Evolutionary conservation across 2,113 vertebrate genomes (phyloP).

Genomic region (Sinocyclocheilus grahami): DNA sequence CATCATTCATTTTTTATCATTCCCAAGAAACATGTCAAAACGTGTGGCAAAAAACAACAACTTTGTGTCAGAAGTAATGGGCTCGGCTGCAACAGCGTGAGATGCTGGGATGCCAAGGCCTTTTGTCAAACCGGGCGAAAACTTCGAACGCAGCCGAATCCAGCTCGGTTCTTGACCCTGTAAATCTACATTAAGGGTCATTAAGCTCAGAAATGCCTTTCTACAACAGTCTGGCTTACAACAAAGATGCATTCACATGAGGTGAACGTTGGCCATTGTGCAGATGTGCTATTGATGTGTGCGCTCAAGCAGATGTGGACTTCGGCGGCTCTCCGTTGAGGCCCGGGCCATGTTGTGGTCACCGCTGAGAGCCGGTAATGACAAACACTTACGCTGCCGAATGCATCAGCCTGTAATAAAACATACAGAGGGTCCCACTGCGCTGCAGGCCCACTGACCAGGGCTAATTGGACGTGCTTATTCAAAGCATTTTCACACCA

Average conservation of each 20-base stretch:
- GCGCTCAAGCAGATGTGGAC: background rate
- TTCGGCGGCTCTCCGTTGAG: background rate
- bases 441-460: constrained; percentile 47
- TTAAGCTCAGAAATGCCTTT: background rate
- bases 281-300: background rate
- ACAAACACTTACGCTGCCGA: constrained; percentile 40
- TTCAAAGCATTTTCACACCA: constrained; percentile 27
- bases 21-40: constrained; percentile 61
- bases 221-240: background rate
- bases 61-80: constrained; percentile 46
- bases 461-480: constrained; percentile 60
- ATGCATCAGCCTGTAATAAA: constrained; percentile 54
- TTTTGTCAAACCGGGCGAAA: background rate
- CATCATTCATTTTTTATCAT: constrained; percentile 64
- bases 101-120: constrained; percentile 3
- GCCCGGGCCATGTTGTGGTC: background rate
- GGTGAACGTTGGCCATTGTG: background rate
- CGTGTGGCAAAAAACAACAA: constrained; percentile 50
- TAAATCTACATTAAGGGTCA: constrained; percentile 10
- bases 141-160: background rate
- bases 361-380: constrained; percentile 37
- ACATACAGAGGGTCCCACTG: constrained; percentile 54
- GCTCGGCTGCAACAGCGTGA: background rate
- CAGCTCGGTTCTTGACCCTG: background rate
- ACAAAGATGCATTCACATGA: constrained; percentile 18